Percentiles rank a stretch among this genome's conserved stretches.
Evolutionary conservation across 2,797 vertebrate species (phyloP).

Genomic region (Mareca strepera): DNA sequence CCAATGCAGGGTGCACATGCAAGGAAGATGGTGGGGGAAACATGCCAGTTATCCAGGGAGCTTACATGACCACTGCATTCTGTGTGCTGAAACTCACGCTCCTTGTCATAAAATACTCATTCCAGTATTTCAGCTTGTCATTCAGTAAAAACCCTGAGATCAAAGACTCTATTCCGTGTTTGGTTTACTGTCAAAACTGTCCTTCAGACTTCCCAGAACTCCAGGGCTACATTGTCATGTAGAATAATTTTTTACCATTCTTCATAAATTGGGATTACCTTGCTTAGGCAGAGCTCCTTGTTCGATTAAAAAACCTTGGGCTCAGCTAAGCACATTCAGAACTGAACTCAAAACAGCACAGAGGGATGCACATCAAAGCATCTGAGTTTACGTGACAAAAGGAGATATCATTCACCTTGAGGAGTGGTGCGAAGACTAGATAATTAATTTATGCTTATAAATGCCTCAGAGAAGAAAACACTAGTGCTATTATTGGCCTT

Average conservation of each 20-base stretch:
- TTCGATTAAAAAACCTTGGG: background rate
- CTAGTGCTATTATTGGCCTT: background rate
- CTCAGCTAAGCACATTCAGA: background rate
- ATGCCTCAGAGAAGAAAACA: background rate
- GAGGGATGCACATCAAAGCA: accelerated
- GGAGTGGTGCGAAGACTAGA: background rate
- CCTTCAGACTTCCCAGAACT: background rate
- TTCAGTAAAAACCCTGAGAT: background rate
- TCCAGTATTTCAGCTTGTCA: background rate
- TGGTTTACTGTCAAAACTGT: background rate
- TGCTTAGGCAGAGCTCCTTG: background rate
- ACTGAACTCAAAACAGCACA: background rate
- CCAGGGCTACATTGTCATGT: background rate
- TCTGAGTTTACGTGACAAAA: background rate
- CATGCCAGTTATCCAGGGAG: background rate
- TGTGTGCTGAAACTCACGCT: background rate
- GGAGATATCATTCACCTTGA: background rate
- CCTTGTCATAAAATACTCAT: background rate
- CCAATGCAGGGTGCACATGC: background rate
- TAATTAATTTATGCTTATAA: background rate
- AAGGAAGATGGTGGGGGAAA: background rate
- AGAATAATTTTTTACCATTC: background rate
- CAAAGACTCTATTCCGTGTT: background rate
- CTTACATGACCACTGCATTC: background rate
- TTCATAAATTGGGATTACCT: background rate